phyloP scores from a whole-genome alignment of 1,140 invertebrate species.

The Diploscapter pachys region DNA sequence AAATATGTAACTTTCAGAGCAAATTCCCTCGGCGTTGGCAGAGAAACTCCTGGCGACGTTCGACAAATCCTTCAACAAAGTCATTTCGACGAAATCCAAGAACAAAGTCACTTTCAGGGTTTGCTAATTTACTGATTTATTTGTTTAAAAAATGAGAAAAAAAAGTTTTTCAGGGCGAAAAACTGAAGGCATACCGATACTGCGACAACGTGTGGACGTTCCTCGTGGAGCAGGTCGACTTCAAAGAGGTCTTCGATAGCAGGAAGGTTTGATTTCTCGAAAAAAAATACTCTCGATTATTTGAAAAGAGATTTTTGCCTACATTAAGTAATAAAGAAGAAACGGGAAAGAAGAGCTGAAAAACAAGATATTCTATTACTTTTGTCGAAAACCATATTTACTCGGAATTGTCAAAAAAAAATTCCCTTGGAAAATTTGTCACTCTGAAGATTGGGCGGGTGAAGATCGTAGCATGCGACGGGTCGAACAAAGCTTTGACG shows the following conservation, averaged over 20 bases:
- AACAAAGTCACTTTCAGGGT: slow-evolving; percentile 43
- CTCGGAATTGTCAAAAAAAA: not conserved
- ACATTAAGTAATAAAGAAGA: not conserved
- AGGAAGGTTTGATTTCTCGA: slow-evolving; percentile 67
- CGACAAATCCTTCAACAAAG: slow-evolving; percentile 91
- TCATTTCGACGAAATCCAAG: slow-evolving; percentile 68
- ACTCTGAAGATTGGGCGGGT: slow-evolving; percentile 73
- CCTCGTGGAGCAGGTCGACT: slow-evolving; percentile 94
- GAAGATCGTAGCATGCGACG: slow-evolving; percentile 99
- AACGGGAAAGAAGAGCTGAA: not conserved
- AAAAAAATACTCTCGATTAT: slow-evolving; percentile 66
- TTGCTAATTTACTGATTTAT: too few species aligned
- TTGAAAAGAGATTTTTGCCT: not conserved
- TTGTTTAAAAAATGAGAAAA: too few species aligned
- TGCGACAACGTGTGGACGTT: slow-evolving; percentile 99
- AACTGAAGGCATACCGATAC: slow-evolving; percentile 79
- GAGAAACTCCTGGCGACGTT: slow-evolving; percentile 89
- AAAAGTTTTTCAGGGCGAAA: too few species aligned
- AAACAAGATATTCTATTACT: not conserved
- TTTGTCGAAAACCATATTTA: not conserved
- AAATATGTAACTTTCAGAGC: slow-evolving; percentile 54
- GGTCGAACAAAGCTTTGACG: slow-evolving; percentile 57
- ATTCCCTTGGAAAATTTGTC: too few species aligned
- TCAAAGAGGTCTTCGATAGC: slow-evolving; percentile 77
- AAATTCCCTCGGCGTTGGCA: slow-evolving; percentile 85